phyloP scores from a whole-genome alignment of 2,113 vertebrate species.

The Eurypyga helias region DNA sequence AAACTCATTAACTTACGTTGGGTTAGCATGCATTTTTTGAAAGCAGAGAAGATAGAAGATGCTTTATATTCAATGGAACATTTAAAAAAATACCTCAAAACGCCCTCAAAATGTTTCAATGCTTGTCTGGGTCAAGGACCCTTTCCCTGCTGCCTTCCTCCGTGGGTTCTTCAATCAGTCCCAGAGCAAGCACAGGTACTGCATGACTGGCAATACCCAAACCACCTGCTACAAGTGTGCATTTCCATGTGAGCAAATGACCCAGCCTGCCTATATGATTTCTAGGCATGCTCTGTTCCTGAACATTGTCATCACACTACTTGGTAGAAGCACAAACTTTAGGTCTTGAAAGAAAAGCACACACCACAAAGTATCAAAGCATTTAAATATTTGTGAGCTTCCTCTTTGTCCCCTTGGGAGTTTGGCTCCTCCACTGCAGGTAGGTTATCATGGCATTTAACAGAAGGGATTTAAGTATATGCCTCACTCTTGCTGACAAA shows the following conservation, averaged over 20 bases:
- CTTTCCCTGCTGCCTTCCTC: neutral
- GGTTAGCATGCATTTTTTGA: neutral
- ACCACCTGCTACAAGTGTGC: neutral
- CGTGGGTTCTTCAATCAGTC: neutral
- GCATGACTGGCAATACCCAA: neutral
- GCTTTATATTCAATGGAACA: neutral
- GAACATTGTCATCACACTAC: neutral
- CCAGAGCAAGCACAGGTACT: neutral
- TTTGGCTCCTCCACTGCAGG: neutral
- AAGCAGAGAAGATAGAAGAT: neutral
- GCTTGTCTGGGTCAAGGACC: neutral
- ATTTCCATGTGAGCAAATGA: neutral
- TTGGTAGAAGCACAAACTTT: neutral
- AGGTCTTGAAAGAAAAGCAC: neutral
- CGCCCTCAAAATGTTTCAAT: neutral
- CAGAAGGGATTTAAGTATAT: neutral
- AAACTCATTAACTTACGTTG: neutral
- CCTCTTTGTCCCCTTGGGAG: neutral
- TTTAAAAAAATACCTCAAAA: neutral
- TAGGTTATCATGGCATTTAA: fast-evolving
- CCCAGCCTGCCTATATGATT: fast-evolving
- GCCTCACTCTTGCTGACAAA: neutral
- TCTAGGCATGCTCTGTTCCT: neutral
- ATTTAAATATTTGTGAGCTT: neutral
- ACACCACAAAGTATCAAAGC: neutral